phyloP scores from a whole-genome alignment of 2,113 vertebrate genomes.

The Cinclus mexicanus region DNA sequence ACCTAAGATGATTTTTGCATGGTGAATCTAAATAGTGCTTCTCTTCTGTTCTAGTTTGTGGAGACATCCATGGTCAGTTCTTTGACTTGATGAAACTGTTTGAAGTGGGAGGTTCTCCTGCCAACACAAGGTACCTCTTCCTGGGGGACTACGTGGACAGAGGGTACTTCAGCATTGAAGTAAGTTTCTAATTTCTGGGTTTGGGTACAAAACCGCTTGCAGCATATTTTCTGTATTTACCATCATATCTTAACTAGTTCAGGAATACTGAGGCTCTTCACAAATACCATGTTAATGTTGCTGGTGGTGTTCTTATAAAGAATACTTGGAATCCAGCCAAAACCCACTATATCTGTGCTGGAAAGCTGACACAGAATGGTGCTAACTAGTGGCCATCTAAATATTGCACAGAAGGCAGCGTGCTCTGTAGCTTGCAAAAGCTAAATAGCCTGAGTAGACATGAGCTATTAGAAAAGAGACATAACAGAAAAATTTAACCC shows the following conservation, averaged over 20 bases:
- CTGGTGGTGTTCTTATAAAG: not conserved
- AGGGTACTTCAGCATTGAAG: conserved; percentile 99
- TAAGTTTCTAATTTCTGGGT: conserved; percentile 74
- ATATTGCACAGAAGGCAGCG: not conserved
- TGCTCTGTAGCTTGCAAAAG: not conserved
- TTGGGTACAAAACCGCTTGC: not conserved
- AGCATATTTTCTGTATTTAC: not conserved
- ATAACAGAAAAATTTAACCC: not conserved
- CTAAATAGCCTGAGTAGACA: not conserved
- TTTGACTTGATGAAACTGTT: conserved; percentile 99
- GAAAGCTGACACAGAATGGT: not conserved
- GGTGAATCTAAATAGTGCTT: not conserved
- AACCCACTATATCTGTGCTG: not conserved
- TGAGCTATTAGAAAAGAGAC: not conserved
- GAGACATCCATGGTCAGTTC: conserved; percentile 98
- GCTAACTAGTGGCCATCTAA: not conserved
- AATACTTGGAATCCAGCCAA: not conserved
- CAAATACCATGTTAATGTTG: not conserved
- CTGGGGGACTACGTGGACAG: conserved; percentile 98
- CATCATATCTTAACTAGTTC: not conserved
- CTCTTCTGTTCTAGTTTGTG: conserved; percentile 85
- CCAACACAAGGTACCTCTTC: conserved; percentile 98
- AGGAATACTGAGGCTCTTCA: not conserved
- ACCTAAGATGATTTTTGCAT: not conserved
- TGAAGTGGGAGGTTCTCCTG: conserved; percentile 97